A percentile compares a stretch with the other conserved stretches of the same genome.
These are phyloP conservation scores for Phylloscopus trochilus DNA, from an alignment of 2,113 vertebrate genomes.

Conservation along the genomic window DNA sequence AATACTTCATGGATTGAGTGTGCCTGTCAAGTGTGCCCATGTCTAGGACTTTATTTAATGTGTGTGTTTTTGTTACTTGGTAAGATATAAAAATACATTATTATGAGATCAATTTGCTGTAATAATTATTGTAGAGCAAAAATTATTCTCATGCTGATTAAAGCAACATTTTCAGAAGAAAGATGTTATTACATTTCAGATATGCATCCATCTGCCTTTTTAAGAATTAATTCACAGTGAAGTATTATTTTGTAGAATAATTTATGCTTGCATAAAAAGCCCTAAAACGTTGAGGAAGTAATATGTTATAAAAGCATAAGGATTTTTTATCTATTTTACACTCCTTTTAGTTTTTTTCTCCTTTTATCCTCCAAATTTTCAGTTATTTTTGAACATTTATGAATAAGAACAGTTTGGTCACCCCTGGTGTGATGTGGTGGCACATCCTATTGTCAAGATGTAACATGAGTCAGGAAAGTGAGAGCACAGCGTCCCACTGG, in stretches of 20 bases:
- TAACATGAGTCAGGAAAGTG: neutral
- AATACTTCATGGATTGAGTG: neutral
- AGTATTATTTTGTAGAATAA: neutral
- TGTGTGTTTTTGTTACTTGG: neutral
- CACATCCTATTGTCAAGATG: neutral
- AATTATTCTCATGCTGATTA: neutral
- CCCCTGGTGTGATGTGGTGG: neutral
- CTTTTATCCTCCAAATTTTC: neutral
- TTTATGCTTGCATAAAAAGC: neutral
- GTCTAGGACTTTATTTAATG: neutral
- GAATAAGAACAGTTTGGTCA: neutral
- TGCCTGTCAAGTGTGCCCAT: neutral
- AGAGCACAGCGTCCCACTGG: neutral
- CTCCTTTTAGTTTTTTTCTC: neutral
- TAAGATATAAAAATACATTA: neutral
- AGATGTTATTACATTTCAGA: neutral
- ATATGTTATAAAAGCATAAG: neutral
- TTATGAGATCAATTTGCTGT: neutral
- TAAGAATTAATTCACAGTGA: neutral
- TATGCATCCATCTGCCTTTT: neutral
- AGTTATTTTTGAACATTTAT: neutral
- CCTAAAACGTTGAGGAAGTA: neutral
- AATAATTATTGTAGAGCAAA: neutral
- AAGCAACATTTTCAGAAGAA: neutral
- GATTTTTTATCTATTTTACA: neutral